These are phyloP conservation scores for Stegophylla sp. DNA, from an alignment of 2,888 invertebrate species.

Conservation along the genomic window DNA sequence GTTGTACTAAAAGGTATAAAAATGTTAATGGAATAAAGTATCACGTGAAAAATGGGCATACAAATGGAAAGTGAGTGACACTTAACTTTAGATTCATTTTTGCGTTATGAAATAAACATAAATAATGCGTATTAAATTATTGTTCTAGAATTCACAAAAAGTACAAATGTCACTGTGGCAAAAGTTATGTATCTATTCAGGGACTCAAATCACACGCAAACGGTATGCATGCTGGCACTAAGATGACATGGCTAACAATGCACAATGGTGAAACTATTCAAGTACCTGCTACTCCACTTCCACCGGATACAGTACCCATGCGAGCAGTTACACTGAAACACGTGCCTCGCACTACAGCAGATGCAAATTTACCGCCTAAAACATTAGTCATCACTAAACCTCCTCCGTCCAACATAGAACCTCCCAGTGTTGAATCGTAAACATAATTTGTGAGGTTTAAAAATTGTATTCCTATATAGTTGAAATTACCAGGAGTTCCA, in stretches of 20 bases:
- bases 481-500: conserved; percentile 46
- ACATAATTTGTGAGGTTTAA: conserved; percentile 20
- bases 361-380: conserved; percentile 63
- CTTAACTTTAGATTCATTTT: not conserved
- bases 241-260: conserved; percentile 62
- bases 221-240: conserved; percentile 65
- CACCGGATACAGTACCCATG: conserved; percentile 62
- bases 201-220: conserved; percentile 78
- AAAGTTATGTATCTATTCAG: conserved; percentile 82
- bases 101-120: not conserved
- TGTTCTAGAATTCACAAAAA: conserved; percentile 76
- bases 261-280: conserved; percentile 63
- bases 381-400: conserved; percentile 62
- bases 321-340: conserved; percentile 63
- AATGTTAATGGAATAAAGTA: conserved; percentile 89
- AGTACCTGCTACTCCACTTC: conserved; percentile 62
- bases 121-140: not conserved
- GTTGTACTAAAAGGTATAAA: conserved; percentile 86
- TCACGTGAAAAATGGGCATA: conserved; percentile 86
- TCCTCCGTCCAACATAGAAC: conserved; percentile 56
- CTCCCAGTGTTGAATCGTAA: conserved; percentile 45
- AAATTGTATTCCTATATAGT: conserved; percentile 53
- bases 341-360: conserved; percentile 61
- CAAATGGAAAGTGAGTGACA: conserved; percentile 79
- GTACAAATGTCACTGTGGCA: conserved; percentile 84